A percentile compares a stretch with the other conserved stretches of the same genome.
phyloP scores from a whole-genome alignment of 1,140 invertebrate species.

The Solen grandis region DNA sequence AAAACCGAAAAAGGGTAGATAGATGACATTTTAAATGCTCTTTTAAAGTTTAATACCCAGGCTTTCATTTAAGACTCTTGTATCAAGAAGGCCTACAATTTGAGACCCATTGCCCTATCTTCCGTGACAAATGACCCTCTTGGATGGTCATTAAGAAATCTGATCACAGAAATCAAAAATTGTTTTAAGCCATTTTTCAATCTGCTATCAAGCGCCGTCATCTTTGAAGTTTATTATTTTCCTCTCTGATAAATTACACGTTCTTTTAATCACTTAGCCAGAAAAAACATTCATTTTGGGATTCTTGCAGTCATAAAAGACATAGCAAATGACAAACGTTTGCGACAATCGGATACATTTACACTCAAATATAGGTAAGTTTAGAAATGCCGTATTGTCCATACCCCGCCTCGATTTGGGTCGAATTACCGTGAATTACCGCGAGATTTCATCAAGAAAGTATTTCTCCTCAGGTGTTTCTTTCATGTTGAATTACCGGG shows the following conservation, averaged over 20 bases:
- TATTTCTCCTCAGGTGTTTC: constrained; percentile 51
- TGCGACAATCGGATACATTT: constrained; percentile 1
- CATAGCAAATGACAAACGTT: constrained; percentile 36
- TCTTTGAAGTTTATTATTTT: neutral
- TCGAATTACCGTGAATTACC: constrained; percentile 38
- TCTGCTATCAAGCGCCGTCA: neutral
- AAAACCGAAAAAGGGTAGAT: no score
- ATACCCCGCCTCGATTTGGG: constrained; percentile 32
- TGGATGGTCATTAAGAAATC: neutral
- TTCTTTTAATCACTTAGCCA: constrained; percentile 45
- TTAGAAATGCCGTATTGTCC: constrained; percentile 38
- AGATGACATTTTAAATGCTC: no score
- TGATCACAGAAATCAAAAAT: neutral
- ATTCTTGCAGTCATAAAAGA: constrained; percentile 9
- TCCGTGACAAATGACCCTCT: neutral
- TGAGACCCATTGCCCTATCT: neutral
- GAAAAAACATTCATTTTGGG: constrained; percentile 39
- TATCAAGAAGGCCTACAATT: neutral
- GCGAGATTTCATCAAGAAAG: constrained; percentile 30
- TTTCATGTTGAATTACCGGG: constrained; percentile 50
- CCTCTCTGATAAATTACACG: constrained; percentile 35
- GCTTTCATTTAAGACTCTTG: neutral
- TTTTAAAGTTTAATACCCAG: no score
- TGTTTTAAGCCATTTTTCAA: neutral
- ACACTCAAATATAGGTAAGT: constrained; percentile 42